A percentile compares a stretch with the other conserved stretches of the same genome.
Conservation (phyloP, 2,113 vertebrate genomes). For the Lamprologus callipterus region DNA sequence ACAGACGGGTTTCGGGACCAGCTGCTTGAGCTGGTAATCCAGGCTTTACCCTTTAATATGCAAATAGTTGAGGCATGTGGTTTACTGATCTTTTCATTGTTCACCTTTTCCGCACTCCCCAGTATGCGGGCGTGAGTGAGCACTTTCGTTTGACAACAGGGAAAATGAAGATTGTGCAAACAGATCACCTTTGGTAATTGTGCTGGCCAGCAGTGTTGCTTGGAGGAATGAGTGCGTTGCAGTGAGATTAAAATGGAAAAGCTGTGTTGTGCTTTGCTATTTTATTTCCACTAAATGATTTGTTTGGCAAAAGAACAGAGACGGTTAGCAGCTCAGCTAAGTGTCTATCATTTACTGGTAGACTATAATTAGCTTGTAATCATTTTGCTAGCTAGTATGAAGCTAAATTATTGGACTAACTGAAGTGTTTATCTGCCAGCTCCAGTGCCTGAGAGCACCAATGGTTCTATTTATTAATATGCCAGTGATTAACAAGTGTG, state of each 20-base stretch:
- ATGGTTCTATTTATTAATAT: background rate
- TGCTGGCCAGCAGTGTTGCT: background rate
- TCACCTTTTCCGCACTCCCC: background rate
- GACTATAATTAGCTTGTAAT: background rate
- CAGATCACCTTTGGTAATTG: background rate
- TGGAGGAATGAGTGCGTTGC: background rate
- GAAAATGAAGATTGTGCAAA: background rate
- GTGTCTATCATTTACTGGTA: background rate
- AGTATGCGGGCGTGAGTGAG: background rate
- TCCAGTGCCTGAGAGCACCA: background rate
- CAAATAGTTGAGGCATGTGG: background rate
- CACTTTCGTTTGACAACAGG: background rate
- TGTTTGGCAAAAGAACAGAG: background rate
- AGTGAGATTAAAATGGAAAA: background rate
- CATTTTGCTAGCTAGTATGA: background rate
- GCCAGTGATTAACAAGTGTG: background rate
- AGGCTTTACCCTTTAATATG: conserved; percentile 10
- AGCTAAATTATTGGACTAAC: background rate
- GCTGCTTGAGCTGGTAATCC: background rate
- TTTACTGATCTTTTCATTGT: background rate
- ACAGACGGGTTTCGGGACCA: background rate
- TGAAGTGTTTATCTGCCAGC: background rate
- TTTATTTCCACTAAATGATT: background rate
- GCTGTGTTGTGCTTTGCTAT: background rate
- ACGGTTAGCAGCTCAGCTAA: background rate